These are phyloP conservation scores for Digitonthophagus gazella DNA, from an alignment of 2,888 invertebrate genomes.

Conservation along the genomic window DNA sequence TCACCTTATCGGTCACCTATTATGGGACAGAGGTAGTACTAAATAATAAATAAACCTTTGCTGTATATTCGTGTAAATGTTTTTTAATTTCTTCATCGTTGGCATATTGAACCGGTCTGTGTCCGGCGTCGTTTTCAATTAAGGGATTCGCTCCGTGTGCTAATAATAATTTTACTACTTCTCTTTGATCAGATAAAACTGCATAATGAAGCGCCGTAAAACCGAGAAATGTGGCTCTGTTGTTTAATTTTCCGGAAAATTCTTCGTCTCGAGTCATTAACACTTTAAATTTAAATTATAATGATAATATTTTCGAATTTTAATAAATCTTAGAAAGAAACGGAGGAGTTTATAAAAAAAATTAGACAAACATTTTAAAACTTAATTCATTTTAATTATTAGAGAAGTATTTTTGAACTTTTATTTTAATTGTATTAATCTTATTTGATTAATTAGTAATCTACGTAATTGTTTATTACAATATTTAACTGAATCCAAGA, in stretches of 20 bases:
- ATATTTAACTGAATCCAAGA: no score
- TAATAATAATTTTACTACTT: constrained; percentile 64
- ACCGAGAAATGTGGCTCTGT: constrained; percentile 74
- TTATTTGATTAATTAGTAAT: no score
- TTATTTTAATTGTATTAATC: background rate
- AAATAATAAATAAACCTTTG: constrained; percentile 46
- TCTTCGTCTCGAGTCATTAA: constrained; percentile 74
- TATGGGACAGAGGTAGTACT: background rate
- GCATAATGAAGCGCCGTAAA: constrained; percentile 91
- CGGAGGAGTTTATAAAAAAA: no score
- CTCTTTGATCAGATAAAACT: constrained; percentile 68
- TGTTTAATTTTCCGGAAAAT: constrained; percentile 70
- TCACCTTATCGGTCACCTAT: no score
- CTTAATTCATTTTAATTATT: no score
- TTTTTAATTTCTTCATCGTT: constrained; percentile 61
- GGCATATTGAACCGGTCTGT: constrained; percentile 72
- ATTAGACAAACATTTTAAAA: background rate
- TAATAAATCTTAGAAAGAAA: no score
- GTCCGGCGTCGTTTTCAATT: constrained; percentile 74
- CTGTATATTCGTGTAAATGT: constrained; percentile 59
- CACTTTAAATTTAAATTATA: constrained; percentile 53
- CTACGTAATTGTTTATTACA: no score
- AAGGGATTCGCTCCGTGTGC: constrained; percentile 74
- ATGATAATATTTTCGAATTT: no score
- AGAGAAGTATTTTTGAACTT: no score